Conservation (phyloP, 2,113 vertebrate genomes). For the Gallinago media region DNA sequence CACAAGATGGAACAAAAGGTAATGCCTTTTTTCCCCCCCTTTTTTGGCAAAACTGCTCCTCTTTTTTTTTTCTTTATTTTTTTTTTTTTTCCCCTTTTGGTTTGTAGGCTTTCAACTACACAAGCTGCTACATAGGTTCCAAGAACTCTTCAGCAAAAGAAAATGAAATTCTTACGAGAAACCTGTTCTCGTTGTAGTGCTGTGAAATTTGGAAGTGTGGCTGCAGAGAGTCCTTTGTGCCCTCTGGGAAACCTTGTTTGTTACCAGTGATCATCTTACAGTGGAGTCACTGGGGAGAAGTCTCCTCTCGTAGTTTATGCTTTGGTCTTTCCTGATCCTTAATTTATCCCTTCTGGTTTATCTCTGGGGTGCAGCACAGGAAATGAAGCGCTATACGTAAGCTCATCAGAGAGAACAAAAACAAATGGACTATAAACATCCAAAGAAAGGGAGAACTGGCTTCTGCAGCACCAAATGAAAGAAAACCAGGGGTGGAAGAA, state of each 20-base stretch:
- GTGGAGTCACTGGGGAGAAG: not conserved
- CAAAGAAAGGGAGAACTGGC: not conserved
- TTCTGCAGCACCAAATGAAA: not conserved
- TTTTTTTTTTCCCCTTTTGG: not conserved
- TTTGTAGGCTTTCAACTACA: not conserved
- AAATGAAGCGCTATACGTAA: not conserved
- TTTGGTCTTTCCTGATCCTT: not conserved
- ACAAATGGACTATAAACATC: not conserved
- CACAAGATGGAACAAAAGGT: conserved; percentile 80
- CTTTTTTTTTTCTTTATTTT: not conserved
- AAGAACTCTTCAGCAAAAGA: not conserved
- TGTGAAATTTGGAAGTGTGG: not conserved
- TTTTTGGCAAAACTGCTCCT: not conserved
- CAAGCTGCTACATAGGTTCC: not conserved
- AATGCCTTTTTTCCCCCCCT: not conserved
- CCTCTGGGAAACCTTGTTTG: not conserved
- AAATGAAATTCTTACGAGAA: not conserved
- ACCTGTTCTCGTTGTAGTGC: not conserved
- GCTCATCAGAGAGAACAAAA: not conserved
- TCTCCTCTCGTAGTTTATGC: not conserved
- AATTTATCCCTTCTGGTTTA: not conserved
- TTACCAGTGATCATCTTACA: not conserved
- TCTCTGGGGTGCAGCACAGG: not conserved
- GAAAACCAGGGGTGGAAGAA: not conserved
- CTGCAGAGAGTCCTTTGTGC: not conserved